Base-by-base conservation (phyloP, 2,113 vertebrate species). In the Elephas maximus region DNA sequence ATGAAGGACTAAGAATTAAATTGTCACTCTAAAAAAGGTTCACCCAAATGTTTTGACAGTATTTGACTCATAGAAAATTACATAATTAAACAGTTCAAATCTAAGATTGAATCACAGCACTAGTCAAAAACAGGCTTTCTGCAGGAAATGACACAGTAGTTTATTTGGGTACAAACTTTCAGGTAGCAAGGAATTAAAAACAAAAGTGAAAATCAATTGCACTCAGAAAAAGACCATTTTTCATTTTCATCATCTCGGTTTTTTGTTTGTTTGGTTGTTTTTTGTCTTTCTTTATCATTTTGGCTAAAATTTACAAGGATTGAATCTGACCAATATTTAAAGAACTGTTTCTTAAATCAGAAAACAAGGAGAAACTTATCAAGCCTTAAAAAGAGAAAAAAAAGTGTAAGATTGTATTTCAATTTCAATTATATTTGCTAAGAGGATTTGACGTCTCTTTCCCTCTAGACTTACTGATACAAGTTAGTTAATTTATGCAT, bases 221-320 rank as follows among this genome's bases (percentile, higher is more conserved):
- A 78, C n/a, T 88, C 6, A 14, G n/a, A 48, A 84, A 92, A 62
- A 37, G 24, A 71, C 6, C 23, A 37, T 33, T 82, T 79, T 90
- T 86, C 17, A 77, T 69, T 53, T 81, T 79, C 60, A 91, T 79
- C 63, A 51, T 37, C 37, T 37, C 37, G 37, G 37, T 37, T 37
- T 37, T 77, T 2, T 94, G 48, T 33, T 26, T 24, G 6, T 53
- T 53, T 53, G 8, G 6, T 53, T 53, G 8, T 53, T 53, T 53
- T 53, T 53, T 53, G 12, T 60, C 37, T 24, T 71, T 94, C 65
- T 87, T 63, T 84, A 33, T 8, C 67, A 88, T 45, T 88, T 92
- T 96, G 28, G 12, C 53, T 69, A 96, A 91, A 69, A 88, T 83
- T 73, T 20, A 57, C 78, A 82, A 78, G 69, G 5, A 90, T 4